phyloP scores from a whole-genome alignment of 2,113 vertebrate species.

The Malurus alboscapulatus region DNA sequence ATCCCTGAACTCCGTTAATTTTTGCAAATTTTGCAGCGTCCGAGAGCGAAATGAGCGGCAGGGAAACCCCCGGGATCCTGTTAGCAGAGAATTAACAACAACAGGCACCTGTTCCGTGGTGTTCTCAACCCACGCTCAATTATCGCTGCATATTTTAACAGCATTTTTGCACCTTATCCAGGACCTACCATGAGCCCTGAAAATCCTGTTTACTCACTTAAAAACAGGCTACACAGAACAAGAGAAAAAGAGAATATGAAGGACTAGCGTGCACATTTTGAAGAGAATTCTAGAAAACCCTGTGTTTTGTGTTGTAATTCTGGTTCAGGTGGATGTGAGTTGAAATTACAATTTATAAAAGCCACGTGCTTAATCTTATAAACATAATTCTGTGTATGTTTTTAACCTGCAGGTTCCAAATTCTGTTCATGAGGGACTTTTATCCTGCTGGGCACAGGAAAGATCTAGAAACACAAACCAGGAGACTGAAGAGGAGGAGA shows the following conservation, averaged over 20 bases:
- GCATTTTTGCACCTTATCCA: background rate
- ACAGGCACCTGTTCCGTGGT: background rate
- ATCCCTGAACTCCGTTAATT: background rate
- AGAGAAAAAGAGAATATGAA: background rate
- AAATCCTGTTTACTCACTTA: background rate
- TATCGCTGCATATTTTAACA: slow-evolving; percentile 19
- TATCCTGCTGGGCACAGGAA: background rate
- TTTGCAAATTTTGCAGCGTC: background rate
- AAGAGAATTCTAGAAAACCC: background rate
- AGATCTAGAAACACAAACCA: background rate
- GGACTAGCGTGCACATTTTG: background rate
- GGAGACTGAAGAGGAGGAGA: no score
- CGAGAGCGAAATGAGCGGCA: background rate
- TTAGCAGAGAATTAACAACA: background rate
- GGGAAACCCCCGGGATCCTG: background rate
- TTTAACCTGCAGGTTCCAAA: no score
- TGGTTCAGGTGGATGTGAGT: background rate
- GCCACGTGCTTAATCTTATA: background rate
- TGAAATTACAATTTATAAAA: background rate
- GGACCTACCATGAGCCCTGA: background rate
- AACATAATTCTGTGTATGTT: no score
- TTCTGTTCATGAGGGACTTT: background rate
- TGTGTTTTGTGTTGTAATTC: background rate
- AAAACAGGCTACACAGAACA: background rate
- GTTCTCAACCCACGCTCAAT: slow-evolving; percentile 9